Evolutionary conservation across 2,113 vertebrate genomes (phyloP), one percentile per base, ranked within the genome.

Genomic region (Orcinus orca): DNA sequence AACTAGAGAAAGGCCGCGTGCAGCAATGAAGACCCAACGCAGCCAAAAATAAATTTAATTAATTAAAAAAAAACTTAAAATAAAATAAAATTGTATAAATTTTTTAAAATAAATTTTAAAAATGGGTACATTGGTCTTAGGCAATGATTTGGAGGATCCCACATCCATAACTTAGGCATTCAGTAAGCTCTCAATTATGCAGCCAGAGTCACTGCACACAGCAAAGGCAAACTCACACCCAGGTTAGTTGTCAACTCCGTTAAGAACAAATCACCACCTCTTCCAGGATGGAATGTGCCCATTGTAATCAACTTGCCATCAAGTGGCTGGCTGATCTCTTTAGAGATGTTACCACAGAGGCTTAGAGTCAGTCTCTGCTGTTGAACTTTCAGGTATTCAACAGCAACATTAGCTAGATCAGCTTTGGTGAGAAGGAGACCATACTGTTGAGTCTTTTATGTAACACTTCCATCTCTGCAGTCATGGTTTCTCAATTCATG

Each of bases 1-100:
- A 53, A 53, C 4, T 17, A 53, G 50, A 53, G 50, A 53, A 53
- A 53, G 53, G 5, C 53, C 15, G 5, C 1, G 1, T 0, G 1
- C 53, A 53, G 15, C 15, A 53, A 53, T 0, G 15, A 53, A 53
- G 53, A 53, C 53, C 15, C 53, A 53, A 53, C 0, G 53, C 53
- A 53, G 15, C 53, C 53, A 18, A 53, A 53, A 53, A 53, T 5
- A 53, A 53, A 53, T 53, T 53, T 53, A 53, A 53, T 53, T 53
- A 53, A 53, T 53, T 53, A 5, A 1, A 14, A 53, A 53, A 15
- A 50, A 17, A 53, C 50, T 17, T 53, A 17, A 53, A 53, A 53
- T 53, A 17, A 53, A 53, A 53, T 53, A 53, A 17, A 53, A 53
- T 53, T 53, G 50, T 53, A 17, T 53, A 53, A 6, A 1, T 17